phyloP scores from a whole-genome alignment of 2,113 vertebrate genomes.

The Aptenodytes forsteri region DNA sequence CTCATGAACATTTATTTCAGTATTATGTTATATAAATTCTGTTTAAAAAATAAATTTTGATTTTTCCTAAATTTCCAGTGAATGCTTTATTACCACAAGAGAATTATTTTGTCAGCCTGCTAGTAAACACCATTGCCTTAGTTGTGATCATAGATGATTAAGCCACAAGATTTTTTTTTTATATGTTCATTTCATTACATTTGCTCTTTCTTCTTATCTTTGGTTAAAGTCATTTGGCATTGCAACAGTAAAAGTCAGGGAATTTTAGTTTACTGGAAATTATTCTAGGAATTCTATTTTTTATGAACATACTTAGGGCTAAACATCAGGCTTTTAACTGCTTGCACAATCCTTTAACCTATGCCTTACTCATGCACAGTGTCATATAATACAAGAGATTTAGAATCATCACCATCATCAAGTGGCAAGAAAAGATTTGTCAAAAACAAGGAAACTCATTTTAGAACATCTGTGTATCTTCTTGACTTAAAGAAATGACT shows the following conservation, averaged over 20 bases:
- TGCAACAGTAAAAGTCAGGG: neutral
- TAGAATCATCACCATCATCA: neutral
- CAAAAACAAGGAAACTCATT: neutral
- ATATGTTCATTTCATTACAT: neutral
- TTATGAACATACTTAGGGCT: neutral
- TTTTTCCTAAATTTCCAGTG: neutral
- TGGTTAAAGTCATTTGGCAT: neutral
- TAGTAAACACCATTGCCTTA: neutral
- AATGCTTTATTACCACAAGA: neutral
- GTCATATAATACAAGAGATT: neutral
- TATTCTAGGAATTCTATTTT: neutral
- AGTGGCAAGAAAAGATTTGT: neutral
- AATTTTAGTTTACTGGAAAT: neutral
- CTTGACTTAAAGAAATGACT: neutral
- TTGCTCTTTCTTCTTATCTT: neutral
- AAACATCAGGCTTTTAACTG: neutral
- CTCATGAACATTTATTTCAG: neutral
- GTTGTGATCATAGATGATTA: neutral
- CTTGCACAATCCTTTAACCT: neutral
- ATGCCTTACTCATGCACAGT: neutral
- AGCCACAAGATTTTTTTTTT: neutral
- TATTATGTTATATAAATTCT: neutral
- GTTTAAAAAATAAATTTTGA: neutral
- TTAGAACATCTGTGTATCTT: neutral
- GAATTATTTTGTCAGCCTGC: neutral